Conservation (phyloP, 2,113 vertebrate genomes). For the Bos indicus region DNA sequence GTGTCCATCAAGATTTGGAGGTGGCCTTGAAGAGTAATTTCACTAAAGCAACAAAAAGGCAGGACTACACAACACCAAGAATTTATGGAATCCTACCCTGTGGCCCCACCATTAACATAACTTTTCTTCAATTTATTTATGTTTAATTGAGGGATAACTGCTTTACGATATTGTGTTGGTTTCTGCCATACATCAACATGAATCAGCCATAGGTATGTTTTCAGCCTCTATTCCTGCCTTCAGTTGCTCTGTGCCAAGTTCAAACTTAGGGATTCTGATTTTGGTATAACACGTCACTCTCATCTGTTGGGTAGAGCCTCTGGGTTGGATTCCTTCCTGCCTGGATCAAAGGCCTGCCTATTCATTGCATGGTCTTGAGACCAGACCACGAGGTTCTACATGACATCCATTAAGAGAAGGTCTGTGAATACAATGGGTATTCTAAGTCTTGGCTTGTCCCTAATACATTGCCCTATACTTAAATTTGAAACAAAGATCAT, state of each 20-base stretch:
- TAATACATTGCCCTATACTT: not conserved
- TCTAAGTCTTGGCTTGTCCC: not conserved
- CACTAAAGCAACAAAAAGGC: not conserved
- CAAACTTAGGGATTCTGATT: not conserved
- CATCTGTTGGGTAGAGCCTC: not conserved
- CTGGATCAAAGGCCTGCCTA: not conserved
- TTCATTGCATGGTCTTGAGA: not conserved
- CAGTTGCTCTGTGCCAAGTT: not conserved
- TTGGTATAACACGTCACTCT: not conserved
- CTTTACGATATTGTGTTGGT: not conserved
- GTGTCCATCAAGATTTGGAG: not conserved
- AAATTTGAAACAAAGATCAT: not conserved
- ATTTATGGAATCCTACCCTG: not conserved
- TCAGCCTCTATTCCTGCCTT: not conserved
- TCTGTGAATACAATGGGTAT: not conserved
- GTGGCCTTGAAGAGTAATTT: not conserved
- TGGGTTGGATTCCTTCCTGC: not conserved
- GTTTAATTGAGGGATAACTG: not conserved
- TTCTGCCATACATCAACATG: not conserved
- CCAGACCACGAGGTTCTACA: not conserved
- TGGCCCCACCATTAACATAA: not conserved
- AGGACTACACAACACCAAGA: not conserved
- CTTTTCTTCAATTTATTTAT: not conserved
- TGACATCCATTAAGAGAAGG: not conserved
- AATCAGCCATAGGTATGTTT: not conserved